A percentile compares a stretch with the other conserved stretches of the same genome.
Conservation (phyloP, 1,140 invertebrate genomes). For the Leptinotarsa lineolata region DNA sequence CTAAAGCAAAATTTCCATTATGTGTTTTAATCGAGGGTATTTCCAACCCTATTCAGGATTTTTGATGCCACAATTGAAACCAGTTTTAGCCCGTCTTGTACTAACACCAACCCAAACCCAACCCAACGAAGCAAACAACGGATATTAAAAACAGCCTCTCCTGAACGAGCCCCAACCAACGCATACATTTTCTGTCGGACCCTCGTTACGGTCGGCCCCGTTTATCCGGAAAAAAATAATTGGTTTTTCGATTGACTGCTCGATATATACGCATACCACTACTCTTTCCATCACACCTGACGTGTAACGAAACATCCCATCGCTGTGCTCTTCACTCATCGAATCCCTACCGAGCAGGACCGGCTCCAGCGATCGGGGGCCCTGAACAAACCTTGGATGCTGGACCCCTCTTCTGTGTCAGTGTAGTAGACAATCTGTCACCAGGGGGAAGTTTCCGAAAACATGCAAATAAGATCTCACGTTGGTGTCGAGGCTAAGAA, state of each 20-base stretch:
- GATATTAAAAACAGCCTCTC: neutral
- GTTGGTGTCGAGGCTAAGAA: no score
- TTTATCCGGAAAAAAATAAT: constrained; percentile 5
- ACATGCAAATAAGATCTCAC: no score
- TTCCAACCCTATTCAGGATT: neutral
- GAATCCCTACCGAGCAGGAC: no score
- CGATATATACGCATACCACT: neutral
- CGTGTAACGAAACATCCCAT: neutral
- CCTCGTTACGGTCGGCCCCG: neutral
- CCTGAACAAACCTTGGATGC: no score
- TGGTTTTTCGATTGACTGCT: neutral
- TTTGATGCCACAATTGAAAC: neutral
- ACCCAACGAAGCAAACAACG: neutral
- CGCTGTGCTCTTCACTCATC: neutral
- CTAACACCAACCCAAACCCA: no score
- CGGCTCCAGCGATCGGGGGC: no score
- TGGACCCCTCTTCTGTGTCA: no score
- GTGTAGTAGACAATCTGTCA: no score
- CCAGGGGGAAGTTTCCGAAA: no score
- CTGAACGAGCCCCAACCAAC: neutral
- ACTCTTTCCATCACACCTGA: neutral
- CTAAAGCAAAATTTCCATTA: neutral
- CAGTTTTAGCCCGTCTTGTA: neutral
- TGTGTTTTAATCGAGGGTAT: constrained; percentile 3
- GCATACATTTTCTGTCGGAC: neutral